Evolutionary conservation across 2,888 invertebrate species (phyloP), one percentile per base, ranked within the genome.

Genomic region (Galerucella nymphaeae): DNA sequence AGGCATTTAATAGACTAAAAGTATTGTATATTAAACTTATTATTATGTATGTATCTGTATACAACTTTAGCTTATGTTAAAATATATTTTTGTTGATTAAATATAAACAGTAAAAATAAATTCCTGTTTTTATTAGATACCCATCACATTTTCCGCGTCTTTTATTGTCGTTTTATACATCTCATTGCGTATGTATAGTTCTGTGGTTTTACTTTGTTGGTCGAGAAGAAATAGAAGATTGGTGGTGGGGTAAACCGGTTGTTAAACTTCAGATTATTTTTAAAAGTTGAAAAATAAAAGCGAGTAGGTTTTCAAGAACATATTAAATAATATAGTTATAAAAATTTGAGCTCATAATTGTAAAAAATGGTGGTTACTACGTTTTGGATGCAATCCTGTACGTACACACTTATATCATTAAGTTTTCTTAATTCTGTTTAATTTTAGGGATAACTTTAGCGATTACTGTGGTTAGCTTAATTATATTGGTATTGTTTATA

Each of bases 391-490:
- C 72, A 66, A 38, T 66, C 71, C 13, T 74, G 74, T 74, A 69
- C 63, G 74, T 74, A 66, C 57, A 42, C 13, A 20, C 9, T 8
- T 20, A 23, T n/a, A 48, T 16, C 20, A 55, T 57, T 23, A 5
- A 48, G 8, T 18, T 41, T 62, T 14, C 3, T 55, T 58, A 9
- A 23, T 20, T 18, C 20, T 57, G 6, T 10, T 14, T 30, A 55
- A 67, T 75, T 75, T 62, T 71, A 75, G 75, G 75, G 75, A 59
- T 75, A 42, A 41, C 41, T 23, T 50, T 65, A 58, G 50, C 55
- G 30, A 41, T 75, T 10, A 61, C 73, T 4, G 57, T 69, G 23
- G 70, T 62, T 70, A 57, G 63, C 42, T 20, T 72, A 42, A 62
- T 73, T 45, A 67, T 70, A 65, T 42, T 73, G n/a, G 63, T 73